Conservation (phyloP, 2,797 vertebrate species). For the Acrossocheilus wenchowensis region DNA sequence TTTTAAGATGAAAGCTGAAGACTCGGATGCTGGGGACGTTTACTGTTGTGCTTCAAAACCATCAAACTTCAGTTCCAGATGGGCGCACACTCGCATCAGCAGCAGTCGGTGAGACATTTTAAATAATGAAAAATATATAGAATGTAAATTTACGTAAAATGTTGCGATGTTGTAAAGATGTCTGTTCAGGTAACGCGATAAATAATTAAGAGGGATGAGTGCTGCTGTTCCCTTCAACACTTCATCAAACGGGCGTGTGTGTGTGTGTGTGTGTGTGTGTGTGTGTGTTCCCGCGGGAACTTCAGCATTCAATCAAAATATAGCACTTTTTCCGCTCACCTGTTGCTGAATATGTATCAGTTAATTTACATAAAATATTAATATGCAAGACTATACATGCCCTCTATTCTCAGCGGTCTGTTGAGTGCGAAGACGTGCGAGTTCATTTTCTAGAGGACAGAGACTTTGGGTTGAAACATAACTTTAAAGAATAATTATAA, state of each 20-base stretch:
- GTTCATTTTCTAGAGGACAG: slow-evolving; percentile 10
- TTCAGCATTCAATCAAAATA: slow-evolving; percentile 12
- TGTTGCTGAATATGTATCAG: slow-evolving; percentile 46
- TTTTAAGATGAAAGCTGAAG: slow-evolving; percentile 37
- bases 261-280: background rate
- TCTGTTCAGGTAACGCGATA: background rate
- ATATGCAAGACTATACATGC: slow-evolving; percentile 16
- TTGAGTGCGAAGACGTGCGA: background rate
- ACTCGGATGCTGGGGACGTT: slow-evolving; percentile 17
- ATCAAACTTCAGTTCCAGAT: slow-evolving; percentile 47
- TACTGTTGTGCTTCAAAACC: slow-evolving; percentile 3
- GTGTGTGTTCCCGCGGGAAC: background rate
- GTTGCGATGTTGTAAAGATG: background rate
- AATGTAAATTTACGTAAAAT: background rate
- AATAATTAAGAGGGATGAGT: background rate
- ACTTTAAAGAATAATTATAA: background rate
- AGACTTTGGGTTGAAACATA: background rate
- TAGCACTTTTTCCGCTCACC: slow-evolving; percentile 34
- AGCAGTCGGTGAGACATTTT: slow-evolving; percentile 30
- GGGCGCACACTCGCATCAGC: slow-evolving; percentile 32
- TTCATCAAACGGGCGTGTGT: background rate
- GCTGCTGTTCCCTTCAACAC: background rate
- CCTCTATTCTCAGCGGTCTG: slow-evolving; percentile 11
- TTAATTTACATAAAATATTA: slow-evolving; percentile 43
- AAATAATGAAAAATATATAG: background rate